Percentiles rank a stretch among this genome's conserved stretches.
phyloP scores from a whole-genome alignment of 1,140 invertebrate species.

The Dendroctonus ponderosae region DNA sequence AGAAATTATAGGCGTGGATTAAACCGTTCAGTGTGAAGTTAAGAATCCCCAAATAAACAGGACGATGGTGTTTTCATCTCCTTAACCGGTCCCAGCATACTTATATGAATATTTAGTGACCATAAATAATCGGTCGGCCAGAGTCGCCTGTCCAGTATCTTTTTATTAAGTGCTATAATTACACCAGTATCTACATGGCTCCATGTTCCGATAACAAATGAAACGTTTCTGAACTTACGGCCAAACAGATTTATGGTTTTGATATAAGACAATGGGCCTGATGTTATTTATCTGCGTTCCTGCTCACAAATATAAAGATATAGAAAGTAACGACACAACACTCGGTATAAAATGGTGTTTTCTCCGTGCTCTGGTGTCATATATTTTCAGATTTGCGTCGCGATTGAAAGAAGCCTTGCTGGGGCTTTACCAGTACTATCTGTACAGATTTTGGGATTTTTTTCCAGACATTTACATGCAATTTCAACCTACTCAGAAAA shows the following conservation, averaged over 20 bases:
- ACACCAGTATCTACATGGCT: conserved; percentile 42
- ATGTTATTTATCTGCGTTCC: too few relatives aligned
- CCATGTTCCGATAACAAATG: conserved; percentile 33
- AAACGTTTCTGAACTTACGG: conserved; percentile 28
- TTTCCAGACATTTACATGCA: too few relatives aligned
- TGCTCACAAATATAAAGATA: too few relatives aligned
- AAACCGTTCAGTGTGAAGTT: conserved; percentile 15
- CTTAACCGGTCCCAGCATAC: not conserved
- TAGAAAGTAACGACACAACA: too few relatives aligned
- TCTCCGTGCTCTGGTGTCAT: too few relatives aligned
- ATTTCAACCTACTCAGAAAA: too few relatives aligned
- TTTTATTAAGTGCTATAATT: conserved; percentile 47
- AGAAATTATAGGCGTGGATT: conserved; percentile 28
- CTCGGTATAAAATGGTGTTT: too few relatives aligned
- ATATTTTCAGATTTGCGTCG: too few relatives aligned
- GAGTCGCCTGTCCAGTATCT: conserved; percentile 38
- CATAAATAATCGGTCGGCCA: conserved; percentile 42
- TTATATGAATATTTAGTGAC: conserved; percentile 43
- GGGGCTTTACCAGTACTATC: too few relatives aligned
- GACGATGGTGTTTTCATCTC: conserved; percentile 12
- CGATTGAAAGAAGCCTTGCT: too few relatives aligned
- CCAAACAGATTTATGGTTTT: conserved; percentile 29
- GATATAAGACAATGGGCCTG: conserved; percentile 31
- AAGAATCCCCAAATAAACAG: conserved; percentile 10
- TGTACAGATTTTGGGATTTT: too few relatives aligned